Conservation (phyloP, 2,113 vertebrate genomes). For the Oxygymnocypris stewartii region DNA sequence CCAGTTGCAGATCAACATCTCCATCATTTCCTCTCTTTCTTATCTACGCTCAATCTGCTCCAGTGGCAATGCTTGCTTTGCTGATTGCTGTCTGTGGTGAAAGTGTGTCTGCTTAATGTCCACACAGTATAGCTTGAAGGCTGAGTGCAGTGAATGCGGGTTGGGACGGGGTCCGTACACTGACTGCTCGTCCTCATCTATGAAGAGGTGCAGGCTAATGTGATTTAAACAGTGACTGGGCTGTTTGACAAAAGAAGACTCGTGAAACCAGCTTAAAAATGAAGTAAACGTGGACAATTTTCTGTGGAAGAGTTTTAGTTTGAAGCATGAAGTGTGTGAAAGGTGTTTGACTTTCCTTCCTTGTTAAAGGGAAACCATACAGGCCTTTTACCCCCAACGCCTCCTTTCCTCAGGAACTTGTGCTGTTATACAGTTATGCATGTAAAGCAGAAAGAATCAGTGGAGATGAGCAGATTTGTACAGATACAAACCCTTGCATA, state of each 20-base stretch:
- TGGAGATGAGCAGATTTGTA: not conserved
- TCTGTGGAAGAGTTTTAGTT: not conserved
- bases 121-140: constrained; percentile 6
- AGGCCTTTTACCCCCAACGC: not conserved
- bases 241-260: not conserved
- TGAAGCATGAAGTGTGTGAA: too few species aligned
- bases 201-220: constrained; percentile 1
- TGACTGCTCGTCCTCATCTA: not conserved
- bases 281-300: not conserved
- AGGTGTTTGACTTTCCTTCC: constrained; percentile 18
- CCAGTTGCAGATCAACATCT: constrained; percentile 44
- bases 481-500: not conserved
- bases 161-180: not conserved
- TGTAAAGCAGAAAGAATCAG: constrained; percentile 37
- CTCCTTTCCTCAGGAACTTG: constrained; percentile 25
- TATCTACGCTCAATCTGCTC: not conserved
- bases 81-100: constrained; percentile 9
- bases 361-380: constrained; percentile 9
- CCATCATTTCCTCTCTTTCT: constrained; percentile 18
- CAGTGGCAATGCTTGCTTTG: constrained; percentile 2
- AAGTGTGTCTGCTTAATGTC: constrained; percentile 33
- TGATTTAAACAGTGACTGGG: constrained; percentile 8
- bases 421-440: constrained; percentile 25
- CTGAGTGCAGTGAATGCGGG: not conserved
- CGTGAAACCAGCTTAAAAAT: not conserved